Base-by-base conservation (phyloP, 2,113 vertebrate species). In the Neodontobutis hainanensis region DNA sequence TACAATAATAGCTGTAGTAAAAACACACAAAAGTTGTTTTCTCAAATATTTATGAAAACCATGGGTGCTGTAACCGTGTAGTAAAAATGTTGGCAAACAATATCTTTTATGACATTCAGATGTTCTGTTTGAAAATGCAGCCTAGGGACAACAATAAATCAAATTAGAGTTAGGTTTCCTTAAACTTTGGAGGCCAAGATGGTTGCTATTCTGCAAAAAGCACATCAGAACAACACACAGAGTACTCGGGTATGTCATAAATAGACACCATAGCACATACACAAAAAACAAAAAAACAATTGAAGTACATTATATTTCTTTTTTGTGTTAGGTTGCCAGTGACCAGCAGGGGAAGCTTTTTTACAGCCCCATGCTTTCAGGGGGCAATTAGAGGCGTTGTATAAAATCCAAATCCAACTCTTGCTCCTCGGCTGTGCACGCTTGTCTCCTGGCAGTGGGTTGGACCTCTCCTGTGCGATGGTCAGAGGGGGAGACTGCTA, bases 401-500 rank as follows among this genome's bases (percentile, higher is more conserved):
- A 11, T 46, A 46, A 11, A 8, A 46, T 69, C 61, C 58, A 80
- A 73, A 57, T 77, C 52, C 65, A 52, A 34, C 47, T 59, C 43
- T 68, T 71, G 61, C 68, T 68, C 45, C 61, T 70, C 60, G 11
- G 6, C 6, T 12, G 53, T 43, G 38, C 51, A 68, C 62, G 59
- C 83, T 83, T 74, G 68, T 81, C 63, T 73, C 65, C 45, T 77
- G 67, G 76, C 72, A 77, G 61, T 35, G 66, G 45, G 45, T 57
- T 42, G 8, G 50, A 56, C 42, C 55, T 61, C 63, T 75, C 55
- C 48, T 62, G 57, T 75, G 61, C 68, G 75, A 81, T 77, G 75
- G 70, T 68, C 69, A 34, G 71, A 55, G 70, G 75, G 77, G 73
- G 76, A 83, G 75, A 70, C 51, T 65, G 63, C 82, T 90, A 90